These are phyloP conservation scores for Epizoanthus fatuus DNA, from an alignment of 92 coral and sea anemone genomes.

Conservation along the genomic window DNA sequence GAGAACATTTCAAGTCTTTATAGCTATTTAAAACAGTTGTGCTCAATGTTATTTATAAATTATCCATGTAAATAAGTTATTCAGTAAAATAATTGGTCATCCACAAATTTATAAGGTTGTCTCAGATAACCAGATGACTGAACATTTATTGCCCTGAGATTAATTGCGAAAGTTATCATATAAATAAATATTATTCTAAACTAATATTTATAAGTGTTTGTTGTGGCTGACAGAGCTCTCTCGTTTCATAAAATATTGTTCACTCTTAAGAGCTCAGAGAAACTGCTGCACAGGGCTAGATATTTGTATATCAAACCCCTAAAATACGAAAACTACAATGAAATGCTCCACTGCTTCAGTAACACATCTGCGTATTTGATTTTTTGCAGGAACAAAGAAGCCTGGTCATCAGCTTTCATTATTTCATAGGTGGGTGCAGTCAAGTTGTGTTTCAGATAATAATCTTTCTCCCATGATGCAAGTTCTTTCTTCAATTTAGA, in stretches of 20 bases:
- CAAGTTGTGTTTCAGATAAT: conserved; percentile 23
- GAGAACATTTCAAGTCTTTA: too few species aligned
- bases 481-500: conserved; percentile 37
- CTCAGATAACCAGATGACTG: neutral
- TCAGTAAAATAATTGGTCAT: too few species aligned
- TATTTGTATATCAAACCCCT: conserved; percentile 13
- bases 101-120: too few species aligned
- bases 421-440: conserved; percentile 31
- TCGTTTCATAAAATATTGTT: conserved; percentile 12
- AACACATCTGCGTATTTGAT: conserved; percentile 30
- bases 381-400: conserved; percentile 25
- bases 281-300: neutral
- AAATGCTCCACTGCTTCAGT: conserved; percentile 13
- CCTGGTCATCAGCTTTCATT: conserved; percentile 6
- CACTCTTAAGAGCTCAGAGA: neutral
- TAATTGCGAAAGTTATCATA: conserved; percentile 17
- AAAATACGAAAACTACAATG: conserved; percentile 7
- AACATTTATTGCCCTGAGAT: conserved; percentile 17
- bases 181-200: conserved; percentile 2
- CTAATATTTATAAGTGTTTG: conserved; percentile 7
- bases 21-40: neutral
- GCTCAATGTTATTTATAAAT: too few species aligned
- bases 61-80: too few species aligned
- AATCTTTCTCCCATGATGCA: conserved; percentile 15
- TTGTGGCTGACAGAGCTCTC: neutral